A percentile compares a stretch with the other conserved stretches of the same genome.
Conservation (phyloP, 2,797 vertebrate species). For the Distichodus sexfasciatus region DNA sequence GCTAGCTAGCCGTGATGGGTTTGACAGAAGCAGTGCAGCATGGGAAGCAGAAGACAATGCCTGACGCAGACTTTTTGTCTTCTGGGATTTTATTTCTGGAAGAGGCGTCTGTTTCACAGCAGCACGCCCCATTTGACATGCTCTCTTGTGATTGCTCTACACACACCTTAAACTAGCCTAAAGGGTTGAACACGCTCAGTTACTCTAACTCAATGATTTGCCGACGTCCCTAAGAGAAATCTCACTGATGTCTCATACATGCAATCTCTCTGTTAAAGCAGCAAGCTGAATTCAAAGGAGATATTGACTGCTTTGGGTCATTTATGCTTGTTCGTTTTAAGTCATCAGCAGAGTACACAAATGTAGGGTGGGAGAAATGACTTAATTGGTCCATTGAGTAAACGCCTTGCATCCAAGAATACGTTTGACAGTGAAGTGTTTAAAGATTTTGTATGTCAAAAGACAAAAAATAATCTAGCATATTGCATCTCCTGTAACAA, state of each 20-base stretch:
- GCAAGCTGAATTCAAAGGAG: too few species aligned
- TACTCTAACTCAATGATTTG: background rate
- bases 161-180: slow-evolving; percentile 1
- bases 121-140: background rate
- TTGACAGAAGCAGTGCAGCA: background rate
- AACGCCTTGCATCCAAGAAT: too few species aligned
- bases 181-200: background rate
- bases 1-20: background rate
- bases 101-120: background rate
- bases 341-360: too few species aligned
- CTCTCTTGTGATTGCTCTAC: slow-evolving; percentile 2
- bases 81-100: slow-evolving; percentile 3
- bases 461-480: too few species aligned
- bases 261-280: too few species aligned
- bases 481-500: too few species aligned
- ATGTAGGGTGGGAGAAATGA: too few species aligned
- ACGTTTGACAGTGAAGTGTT: too few species aligned
- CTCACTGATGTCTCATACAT: background rate
- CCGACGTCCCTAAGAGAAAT: background rate
- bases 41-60: slow-evolving; percentile 10
- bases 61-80: slow-evolving; percentile 1
- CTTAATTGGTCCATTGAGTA: too few species aligned
- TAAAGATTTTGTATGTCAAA: too few species aligned
- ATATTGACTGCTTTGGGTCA: too few species aligned
- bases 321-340: too few species aligned